Evolutionary conservation across 2,113 vertebrate species (phyloP).

Genomic region (Ascaphus truei): DNA sequence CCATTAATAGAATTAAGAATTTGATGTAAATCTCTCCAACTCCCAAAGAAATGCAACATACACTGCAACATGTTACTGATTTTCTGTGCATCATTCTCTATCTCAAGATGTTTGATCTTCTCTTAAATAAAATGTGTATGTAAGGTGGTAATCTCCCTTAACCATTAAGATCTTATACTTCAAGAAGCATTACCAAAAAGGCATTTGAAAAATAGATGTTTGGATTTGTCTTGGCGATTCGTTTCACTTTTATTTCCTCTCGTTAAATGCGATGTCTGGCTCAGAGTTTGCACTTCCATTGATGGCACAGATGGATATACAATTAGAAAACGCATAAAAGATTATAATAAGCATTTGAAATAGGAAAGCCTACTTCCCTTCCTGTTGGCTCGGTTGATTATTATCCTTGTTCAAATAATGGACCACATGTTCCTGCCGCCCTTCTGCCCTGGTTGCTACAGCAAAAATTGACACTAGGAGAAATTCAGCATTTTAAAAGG

Average conservation of each 20-base stretch:
- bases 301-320: slow-evolving; percentile 46
- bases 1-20: too few relatives aligned
- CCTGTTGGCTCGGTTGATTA: slow-evolving; percentile 71
- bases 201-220: background rate
- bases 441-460: slow-evolving; percentile 65
- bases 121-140: too few relatives aligned
- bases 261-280: background rate
- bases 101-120: too few relatives aligned
- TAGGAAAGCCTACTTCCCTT: slow-evolving; percentile 59
- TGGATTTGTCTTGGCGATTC: background rate
- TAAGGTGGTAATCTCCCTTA: too few relatives aligned
- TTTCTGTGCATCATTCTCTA: too few relatives aligned
- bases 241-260: slow-evolving; percentile 1
- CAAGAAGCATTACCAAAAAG: background rate
- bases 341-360: slow-evolving; percentile 56
- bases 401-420: slow-evolving; percentile 77
- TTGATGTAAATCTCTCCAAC: too few relatives aligned
- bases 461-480: slow-evolving; percentile 48
- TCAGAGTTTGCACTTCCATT: slow-evolving; percentile 15
- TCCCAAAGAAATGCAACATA: too few relatives aligned
- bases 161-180: background rate
- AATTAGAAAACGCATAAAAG: slow-evolving; percentile 49
- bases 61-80: too few relatives aligned
- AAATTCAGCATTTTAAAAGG: slow-evolving; percentile 43
- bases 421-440: slow-evolving; percentile 69